Base-by-base conservation (phyloP, 2,797 vertebrate genomes). In the Semotilus atromaculatus region DNA sequence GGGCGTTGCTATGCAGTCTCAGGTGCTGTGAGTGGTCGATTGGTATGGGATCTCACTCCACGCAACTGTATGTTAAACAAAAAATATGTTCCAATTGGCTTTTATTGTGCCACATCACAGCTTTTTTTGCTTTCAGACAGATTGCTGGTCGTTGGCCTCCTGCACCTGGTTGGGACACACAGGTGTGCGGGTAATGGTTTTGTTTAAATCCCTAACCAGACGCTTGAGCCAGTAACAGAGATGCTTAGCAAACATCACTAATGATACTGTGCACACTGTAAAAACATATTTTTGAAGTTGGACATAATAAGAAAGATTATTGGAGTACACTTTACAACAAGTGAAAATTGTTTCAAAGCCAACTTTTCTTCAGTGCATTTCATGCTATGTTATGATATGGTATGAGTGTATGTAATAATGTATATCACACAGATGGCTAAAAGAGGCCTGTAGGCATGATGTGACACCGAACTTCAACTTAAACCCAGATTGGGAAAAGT, bases 401-500 rank as follows among this genome's bases (percentile, higher is more conserved):
- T 29, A n/a, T n/a, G 48, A 19, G 16, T 38, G 14, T 11, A 38
- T 81, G 48, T 60, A 58, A 48, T 48, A 48, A 26, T 29, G 14
- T 74, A 82, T 36, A 82, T 51, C n/a, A 31, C 68, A 75, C 18
- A 67, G 6, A 48, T 1, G 9, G 7, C 62, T 43, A 58, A 31
- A 36, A 48, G 67, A 78, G 53, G 51, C 75, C 26, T 84, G 66
- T 51, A 72, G 67, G 48, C 7, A 2, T 58, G 36, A 48, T 36
- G 19, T 70, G 82, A 62, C 45, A 40, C 31, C 62, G 67, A 84
- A 70, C 82, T 77, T 84, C 64, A 58, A 72, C 53, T 84, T 48
- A 21, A 72, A 62, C 55, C 10, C 53, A 38, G 76, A 36, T 51
- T 72, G 21, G n/a, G 51, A n/a, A 58, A 36, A 75, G 60, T 75